phyloP scores from a whole-genome alignment of 2,797 vertebrate species.

The Trichosurus vulpecula region DNA sequence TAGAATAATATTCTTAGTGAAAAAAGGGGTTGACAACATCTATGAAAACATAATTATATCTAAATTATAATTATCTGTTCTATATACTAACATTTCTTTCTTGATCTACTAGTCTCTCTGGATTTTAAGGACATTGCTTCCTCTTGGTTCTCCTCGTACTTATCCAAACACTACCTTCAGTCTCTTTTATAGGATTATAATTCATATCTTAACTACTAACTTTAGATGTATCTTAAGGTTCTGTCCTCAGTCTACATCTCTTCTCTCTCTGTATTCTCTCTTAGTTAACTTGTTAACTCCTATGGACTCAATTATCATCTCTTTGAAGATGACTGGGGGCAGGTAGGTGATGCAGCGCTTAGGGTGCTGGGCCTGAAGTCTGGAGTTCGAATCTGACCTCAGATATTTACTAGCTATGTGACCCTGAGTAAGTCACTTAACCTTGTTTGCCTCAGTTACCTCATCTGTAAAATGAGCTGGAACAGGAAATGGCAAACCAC shows the following conservation, averaged over 20 bases:
- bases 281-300: background rate
- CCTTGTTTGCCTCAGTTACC: too few relatives aligned
- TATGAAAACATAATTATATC: background rate
- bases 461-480: too few relatives aligned
- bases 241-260: background rate
- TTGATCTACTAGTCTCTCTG: background rate
- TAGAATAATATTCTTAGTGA: background rate
- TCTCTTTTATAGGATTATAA: background rate
- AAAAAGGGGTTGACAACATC: background rate
- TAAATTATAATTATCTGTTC: conserved; percentile 25
- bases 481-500: too few relatives aligned
- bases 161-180: background rate
- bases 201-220: background rate
- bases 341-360: background rate
- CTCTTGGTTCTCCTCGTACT: background rate
- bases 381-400: background rate
- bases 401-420: too few relatives aligned
- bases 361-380: background rate
- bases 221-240: background rate
- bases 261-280: background rate
- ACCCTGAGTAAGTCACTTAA: too few relatives aligned
- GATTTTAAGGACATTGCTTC: background rate
- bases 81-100: background rate
- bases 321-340: background rate
- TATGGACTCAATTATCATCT: background rate